Evolutionary conservation across 2,888 invertebrate species (phyloP), one percentile per base, ranked within the genome.

Genomic region (Acanthococcus lagerstroemiae): DNA sequence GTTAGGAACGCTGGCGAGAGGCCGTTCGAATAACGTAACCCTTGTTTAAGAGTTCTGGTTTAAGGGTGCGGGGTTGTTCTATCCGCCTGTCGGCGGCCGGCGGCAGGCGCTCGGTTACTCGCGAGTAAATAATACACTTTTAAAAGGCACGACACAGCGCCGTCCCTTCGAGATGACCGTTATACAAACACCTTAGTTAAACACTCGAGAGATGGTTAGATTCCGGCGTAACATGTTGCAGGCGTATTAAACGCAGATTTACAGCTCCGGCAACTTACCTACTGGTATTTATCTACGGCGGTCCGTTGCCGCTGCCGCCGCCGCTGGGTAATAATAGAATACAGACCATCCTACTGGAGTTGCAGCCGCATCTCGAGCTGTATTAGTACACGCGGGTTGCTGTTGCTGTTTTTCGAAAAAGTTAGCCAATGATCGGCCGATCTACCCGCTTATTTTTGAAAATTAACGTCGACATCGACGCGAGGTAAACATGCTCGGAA

Each of bases 141-240:
- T 5, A 30, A 12, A 61, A 21, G 52, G 52, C 61, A 19, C 27
- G 60, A 7, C 21, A 9, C 25, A n/a, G n/a, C 44, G 22, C 24
- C 22, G 27, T 60, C 60, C 61, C 50, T 61, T 22, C 52, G 52
- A 61, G 61, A 61, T 61, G 61, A 61, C 61, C 61, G 37, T 37
- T 61, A 61, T 61, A 37, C 50, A 61, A 61, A 61, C 61, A 61
- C 61, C 54, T 61, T 61, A 26, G 52, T 50, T 61, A 61, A 61
- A 61, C 61, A 61, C 52, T 50, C 27, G 50, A 30, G n/a, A n/a
- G 61, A 50, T 50, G 52, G 61, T 61, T 50, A 25, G 37, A 52
- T 61, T 52, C 52, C 61, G 52, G 61, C 26, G 30, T 61, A 61
- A 61, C 61, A 61, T 61, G 61, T 61, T 52, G 61, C 61, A 61